phyloP scores from a whole-genome alignment of 2,797 vertebrate species.

The Cyclopterus lumpus region DNA sequence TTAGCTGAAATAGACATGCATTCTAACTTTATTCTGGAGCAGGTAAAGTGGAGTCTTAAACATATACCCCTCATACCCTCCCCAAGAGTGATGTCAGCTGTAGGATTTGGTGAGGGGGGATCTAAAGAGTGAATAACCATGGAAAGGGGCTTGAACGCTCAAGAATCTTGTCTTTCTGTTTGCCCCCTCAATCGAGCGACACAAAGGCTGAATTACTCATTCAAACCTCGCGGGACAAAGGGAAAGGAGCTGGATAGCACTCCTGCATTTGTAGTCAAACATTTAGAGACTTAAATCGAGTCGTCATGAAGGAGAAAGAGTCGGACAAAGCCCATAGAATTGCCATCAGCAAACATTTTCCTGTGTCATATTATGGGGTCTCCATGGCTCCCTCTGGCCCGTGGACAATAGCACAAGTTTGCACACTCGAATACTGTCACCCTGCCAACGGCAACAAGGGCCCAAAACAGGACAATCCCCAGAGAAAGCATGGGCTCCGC shows the following conservation, averaged over 20 bases:
- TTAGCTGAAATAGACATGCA: slow-evolving; percentile 64
- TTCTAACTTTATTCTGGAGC: slow-evolving; percentile 76
- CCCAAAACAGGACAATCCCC: slow-evolving; percentile 95
- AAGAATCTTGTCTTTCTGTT: slow-evolving; percentile 99
- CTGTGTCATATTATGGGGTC: slow-evolving; percentile 99
- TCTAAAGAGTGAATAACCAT: slow-evolving; percentile 98
- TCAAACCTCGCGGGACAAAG: slow-evolving; percentile 97
- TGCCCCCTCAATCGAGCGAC: slow-evolving; percentile 99
- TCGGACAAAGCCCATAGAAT: slow-evolving; percentile 99
- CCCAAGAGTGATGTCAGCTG: slow-evolving; percentile 89
- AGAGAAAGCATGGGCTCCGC: slow-evolving; percentile 90
- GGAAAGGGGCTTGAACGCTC: slow-evolving; percentile 98
- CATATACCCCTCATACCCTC: slow-evolving; percentile 71
- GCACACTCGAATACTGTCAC: slow-evolving; percentile 99
- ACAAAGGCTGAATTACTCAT: slow-evolving; percentile 99
- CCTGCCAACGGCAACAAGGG: slow-evolving; percentile 99
- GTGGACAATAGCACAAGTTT: slow-evolving; percentile 99
- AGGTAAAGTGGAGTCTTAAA: slow-evolving; percentile 80
- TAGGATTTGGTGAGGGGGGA: slow-evolving; percentile 83
- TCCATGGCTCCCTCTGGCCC: slow-evolving; percentile 99
- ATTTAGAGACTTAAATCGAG: slow-evolving; percentile 99
- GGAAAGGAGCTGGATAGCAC: slow-evolving; percentile 98
- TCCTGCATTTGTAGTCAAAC: slow-evolving; percentile 99
- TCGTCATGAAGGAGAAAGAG: slow-evolving; percentile 99
- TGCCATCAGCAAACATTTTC: slow-evolving; percentile 99